Evolutionary conservation across 2,797 vertebrate species (phyloP).

Genomic region (Paedocypris micromegethes): DNA sequence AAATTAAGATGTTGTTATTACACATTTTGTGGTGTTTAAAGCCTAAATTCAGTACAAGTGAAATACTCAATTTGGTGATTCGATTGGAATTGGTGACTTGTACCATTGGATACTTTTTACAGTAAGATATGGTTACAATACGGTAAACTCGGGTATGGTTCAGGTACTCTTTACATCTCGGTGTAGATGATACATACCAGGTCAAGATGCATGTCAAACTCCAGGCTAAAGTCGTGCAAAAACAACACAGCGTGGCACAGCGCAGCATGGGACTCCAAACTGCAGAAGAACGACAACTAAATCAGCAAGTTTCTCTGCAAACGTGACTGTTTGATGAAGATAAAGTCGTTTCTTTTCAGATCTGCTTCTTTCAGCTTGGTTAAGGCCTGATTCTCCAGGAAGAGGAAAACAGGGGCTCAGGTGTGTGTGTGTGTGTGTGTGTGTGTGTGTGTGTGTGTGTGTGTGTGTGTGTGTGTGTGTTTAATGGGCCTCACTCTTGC

Average conservation of each 20-base stretch:
- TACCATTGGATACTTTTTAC: no score
- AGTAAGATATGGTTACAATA: no score
- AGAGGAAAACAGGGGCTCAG: conserved; percentile 37
- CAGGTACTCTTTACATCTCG: no score
- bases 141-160: no score
- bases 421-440: conserved; percentile 43
- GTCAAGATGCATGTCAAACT: conserved; percentile 44
- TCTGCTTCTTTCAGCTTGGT: background rate
- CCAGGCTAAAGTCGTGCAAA: conserved; percentile 31
- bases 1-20: no score
- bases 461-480: conserved; percentile 8
- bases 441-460: background rate
- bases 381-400: conserved; percentile 13
- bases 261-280: conserved; percentile 23
- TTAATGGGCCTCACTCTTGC: conserved; percentile 50
- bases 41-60: no score
- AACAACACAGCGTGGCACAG: conserved; percentile 35
- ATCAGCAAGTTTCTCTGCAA: background rate
- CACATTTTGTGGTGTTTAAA: no score
- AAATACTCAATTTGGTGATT: no score
- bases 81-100: no score
- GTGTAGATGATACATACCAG: conserved; percentile 28
- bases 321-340: background rate
- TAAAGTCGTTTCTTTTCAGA: no score
- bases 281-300: background rate